Base-by-base conservation (phyloP, 2,888 invertebrate genomes). In the Beris morrisii region DNA sequence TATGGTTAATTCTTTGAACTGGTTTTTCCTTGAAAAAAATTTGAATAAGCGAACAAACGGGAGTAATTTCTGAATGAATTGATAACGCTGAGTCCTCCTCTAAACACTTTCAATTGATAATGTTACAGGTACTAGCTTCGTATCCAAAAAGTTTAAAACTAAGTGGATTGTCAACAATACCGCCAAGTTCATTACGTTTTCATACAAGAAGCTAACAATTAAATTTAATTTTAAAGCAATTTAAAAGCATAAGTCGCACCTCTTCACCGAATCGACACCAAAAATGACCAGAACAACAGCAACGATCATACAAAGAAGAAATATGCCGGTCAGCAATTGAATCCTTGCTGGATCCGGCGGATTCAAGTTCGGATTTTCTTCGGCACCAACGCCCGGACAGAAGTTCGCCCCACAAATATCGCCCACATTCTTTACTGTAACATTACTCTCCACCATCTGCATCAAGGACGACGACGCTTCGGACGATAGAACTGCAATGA, bases 221-320 rank as follows among this genome's bases (percentile, higher is more conserved):
- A 22, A 22, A 22, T 22, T 22, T 3, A 22, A 22, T 2, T 22
- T 22, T 22, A 22, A 22, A 22, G 22, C 22, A 22, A 22, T 22
- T 22, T 22, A 22, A 22, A 22, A 22, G 22, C 22, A 22, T 22
- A 22, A 22, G 3, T 22, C 22, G 22, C 79, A 92, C 90, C 91
- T 87, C 59, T 86, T 85, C 4, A 93, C 81, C 0, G 92, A 89
- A 79, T 95, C 95, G 0, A 96, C 90, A 22, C 92, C 89, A 43
- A 92, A 79, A 0, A 87, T 84, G 4, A 95, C 88, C 61, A 93
- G 84, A 6, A 91, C 72, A 13, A 89, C 87, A 0, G 95, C 95
- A 0, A 83, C 77, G 0, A 88, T 81, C 85, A 94, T 93, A 74
- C 93, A 94, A 0, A 84, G 86, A 5, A 95, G 81, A 79, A 92